These are phyloP conservation scores for Nansenia antarctica DNA, from an alignment of 2,113 vertebrate genomes.

Conservation along the genomic window DNA sequence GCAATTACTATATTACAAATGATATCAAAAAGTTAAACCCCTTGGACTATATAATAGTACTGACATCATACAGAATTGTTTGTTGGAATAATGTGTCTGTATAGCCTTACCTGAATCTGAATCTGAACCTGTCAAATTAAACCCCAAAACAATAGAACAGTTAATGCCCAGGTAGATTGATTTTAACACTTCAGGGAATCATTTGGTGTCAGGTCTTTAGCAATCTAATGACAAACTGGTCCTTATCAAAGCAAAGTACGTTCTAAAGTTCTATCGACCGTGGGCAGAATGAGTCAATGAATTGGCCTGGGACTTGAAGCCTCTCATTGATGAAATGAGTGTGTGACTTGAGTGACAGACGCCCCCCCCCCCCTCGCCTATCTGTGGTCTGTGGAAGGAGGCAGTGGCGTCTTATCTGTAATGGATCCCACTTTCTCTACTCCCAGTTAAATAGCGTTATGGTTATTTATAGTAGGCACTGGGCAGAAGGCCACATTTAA, in stretches of 20 bases:
- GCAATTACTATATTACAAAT: neutral
- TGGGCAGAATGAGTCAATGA: neutral
- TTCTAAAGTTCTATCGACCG: neutral
- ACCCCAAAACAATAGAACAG: neutral
- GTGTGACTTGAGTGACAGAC: conserved; percentile 9
- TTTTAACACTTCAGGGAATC: neutral
- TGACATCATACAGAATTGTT: neutral
- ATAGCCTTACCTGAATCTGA: neutral
- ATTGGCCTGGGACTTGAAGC: conserved; percentile 7
- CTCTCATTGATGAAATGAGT: conserved; percentile 16
- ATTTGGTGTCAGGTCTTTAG: neutral
- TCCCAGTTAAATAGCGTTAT: conserved; percentile 33
- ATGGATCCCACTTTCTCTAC: conserved; percentile 45
- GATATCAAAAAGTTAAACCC: neutral
- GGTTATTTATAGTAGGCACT: conserved; percentile 35
- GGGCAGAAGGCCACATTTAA: conserved; percentile 28
- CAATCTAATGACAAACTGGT: neutral
- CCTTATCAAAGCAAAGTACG: no score
- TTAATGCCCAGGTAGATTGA: neutral
- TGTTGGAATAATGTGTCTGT: neutral
- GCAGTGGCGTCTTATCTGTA: conserved; percentile 30
- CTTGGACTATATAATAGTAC: neutral
- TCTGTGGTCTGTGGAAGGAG: conserved; percentile 18
- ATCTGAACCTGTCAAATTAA: neutral
- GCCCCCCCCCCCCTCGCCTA: neutral